These are phyloP conservation scores for Patiria pectinifera DNA, from an alignment of 53 echinoderm and acorn worm species.

Conservation along the genomic window DNA sequence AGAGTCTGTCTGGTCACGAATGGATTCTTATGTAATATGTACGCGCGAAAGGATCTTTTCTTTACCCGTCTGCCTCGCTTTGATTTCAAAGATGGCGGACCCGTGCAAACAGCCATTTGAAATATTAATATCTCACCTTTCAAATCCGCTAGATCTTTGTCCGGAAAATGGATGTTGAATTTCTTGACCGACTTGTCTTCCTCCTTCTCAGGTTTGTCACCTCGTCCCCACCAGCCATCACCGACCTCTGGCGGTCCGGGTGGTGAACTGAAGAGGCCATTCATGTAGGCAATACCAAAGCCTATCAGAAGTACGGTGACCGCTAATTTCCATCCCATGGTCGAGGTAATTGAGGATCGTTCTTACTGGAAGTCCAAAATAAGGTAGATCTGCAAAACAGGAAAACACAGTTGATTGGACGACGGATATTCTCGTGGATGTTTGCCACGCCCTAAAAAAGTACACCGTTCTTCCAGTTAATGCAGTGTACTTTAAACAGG, in stretches of 20 bases:
- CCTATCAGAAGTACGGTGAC: slow-evolving; percentile 12
- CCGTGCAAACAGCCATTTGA: not conserved
- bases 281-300: slow-evolving; percentile 23
- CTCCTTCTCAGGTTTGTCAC: slow-evolving; percentile 58
- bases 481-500: no score
- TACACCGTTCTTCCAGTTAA: no score
- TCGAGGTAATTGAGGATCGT: slow-evolving; percentile 6
- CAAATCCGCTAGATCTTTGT: slow-evolving; percentile 67
- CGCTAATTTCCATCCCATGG: slow-evolving; percentile 51
- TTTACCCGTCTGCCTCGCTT: not conserved
- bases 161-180: slow-evolving; percentile 65
- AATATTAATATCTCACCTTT: slow-evolving; percentile 8
- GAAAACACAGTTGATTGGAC: not conserved
- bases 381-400: not conserved
- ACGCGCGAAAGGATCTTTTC: no score
- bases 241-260: slow-evolving; percentile 72
- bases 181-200: slow-evolving; percentile 71
- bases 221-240: slow-evolving; percentile 92
- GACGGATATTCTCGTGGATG: no score
- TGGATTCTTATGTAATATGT: no score
- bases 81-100: not conserved
- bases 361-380: not conserved
- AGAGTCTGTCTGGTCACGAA: no score
- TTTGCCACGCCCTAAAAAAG: no score
- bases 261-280: slow-evolving; percentile 58